Conservation (phyloP, 2,888 invertebrate species). For the Coronaproctus castanopsis region DNA sequence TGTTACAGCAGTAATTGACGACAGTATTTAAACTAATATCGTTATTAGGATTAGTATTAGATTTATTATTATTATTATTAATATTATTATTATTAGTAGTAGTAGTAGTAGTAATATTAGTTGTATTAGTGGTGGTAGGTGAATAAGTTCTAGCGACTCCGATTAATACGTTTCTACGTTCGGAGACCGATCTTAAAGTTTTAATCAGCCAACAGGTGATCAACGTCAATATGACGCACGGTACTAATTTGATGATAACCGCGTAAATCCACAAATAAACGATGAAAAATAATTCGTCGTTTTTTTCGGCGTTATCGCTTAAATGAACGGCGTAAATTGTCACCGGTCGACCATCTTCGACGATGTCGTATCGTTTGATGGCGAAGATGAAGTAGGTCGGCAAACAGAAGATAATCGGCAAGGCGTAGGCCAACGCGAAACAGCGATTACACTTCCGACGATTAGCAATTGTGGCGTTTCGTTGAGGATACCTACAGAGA, state of each 20-base stretch:
- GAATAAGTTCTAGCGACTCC: neutral
- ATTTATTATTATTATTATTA: neutral
- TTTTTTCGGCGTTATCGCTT: slow-evolving; percentile 27
- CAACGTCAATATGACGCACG: slow-evolving; percentile 53
- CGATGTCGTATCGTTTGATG: slow-evolving; percentile 29
- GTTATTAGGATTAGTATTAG: neutral
- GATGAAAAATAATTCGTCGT: slow-evolving; percentile 27
- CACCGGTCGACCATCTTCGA: slow-evolving; percentile 36
- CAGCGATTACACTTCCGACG: slow-evolving; percentile 54
- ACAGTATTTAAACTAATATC: too few relatives aligned
- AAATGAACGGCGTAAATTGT: slow-evolving; percentile 36
- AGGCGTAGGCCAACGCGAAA: slow-evolving; percentile 50
- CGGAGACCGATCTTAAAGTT: slow-evolving; percentile 53
- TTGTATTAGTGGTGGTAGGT: neutral
- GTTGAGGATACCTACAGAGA: slow-evolving; percentile 49
- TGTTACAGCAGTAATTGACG: too few relatives aligned
- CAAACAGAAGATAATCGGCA: slow-evolving; percentile 58
- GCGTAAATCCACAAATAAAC: slow-evolving; percentile 59
- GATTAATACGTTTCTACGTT: slow-evolving; percentile 39
- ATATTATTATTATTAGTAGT: neutral
- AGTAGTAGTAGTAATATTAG: neutral
- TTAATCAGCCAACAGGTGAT: slow-evolving; percentile 48
- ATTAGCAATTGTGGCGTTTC: slow-evolving; percentile 51
- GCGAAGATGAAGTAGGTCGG: slow-evolving; percentile 63
- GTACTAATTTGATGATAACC: slow-evolving; percentile 57